Evolutionary conservation across 2,797 vertebrate genomes (phyloP), one percentile per base, ranked within the genome.

Genomic region (Platyrinchus mystaceus): DNA sequence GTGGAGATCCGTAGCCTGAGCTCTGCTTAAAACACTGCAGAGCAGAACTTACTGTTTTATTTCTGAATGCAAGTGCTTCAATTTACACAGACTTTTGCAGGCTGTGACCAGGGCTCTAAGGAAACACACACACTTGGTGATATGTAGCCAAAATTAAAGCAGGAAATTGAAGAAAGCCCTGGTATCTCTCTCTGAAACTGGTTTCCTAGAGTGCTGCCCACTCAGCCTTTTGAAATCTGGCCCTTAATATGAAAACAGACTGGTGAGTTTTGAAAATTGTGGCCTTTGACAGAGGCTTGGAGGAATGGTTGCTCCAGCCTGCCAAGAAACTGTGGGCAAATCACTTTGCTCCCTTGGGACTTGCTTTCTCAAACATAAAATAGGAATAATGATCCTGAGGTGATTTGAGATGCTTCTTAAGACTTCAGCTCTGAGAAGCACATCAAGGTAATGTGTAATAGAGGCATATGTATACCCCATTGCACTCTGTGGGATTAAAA

Each of bases 371-470:
- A 53, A 75, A 37, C 0, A 0, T 86, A 59, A 84, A 93, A 56
- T 66, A 75, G 43, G 52, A 84, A 41, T 91, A 85, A 87, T 60
- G 59, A 78, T 81, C 73, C 87, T 68, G 50, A 86, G 66, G 66
- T 88, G 84, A 85, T 87, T 32, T 85, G 46, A 95, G 71, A 78
- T 46, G 64, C 58, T 93, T 75, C 53, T 81, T 90, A 88, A 88
- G 74, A 27, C 52, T 76, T 60, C 28, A 75, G 75, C 36, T n/a
- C 46, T 74, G 83, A 82, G 77, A 91, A 90, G 39, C 56, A 4
- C 53, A 34, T 77, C 49, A 74, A 77, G 63, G 18, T 86, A 79
- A 59, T 94, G 49, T 64, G 71, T 76, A 53, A 27, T 32, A 77
- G 66, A 76, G 59, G 32, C 36, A 60, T 1, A 2, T 27, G 44